These are phyloP conservation scores for Heliornis fulica DNA, from an alignment of 2,113 vertebrate genomes.

Conservation along the genomic window DNA sequence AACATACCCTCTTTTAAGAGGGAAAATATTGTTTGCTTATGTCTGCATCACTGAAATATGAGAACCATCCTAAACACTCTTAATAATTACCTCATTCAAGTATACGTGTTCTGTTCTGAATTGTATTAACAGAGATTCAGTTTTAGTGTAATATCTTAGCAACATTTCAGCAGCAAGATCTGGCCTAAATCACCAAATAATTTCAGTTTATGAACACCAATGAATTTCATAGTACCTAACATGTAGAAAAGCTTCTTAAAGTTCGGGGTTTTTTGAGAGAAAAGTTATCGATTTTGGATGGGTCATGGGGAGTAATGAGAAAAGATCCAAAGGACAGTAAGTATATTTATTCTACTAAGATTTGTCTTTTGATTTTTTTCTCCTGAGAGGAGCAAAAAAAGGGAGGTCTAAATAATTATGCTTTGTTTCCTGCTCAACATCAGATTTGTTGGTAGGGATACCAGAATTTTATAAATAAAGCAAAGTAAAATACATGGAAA, in stretches of 20 bases:
- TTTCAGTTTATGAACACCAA: not conserved
- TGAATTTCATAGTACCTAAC: not conserved
- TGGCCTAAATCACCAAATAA: not conserved
- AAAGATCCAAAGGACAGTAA: not conserved
- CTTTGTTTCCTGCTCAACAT: not conserved
- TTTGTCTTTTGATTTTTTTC: not conserved
- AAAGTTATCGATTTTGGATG: not conserved
- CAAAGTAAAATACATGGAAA: not conserved
- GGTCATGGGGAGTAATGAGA: not conserved
- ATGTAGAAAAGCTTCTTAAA: not conserved
- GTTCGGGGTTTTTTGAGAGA: not conserved
- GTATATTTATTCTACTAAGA: not conserved
- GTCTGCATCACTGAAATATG: not conserved
- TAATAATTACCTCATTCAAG: not conserved
- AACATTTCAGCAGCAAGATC: not conserved
- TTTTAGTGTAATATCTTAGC: not conserved
- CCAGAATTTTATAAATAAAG: not conserved
- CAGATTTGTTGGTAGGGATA: not conserved
- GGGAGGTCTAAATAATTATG: not conserved
- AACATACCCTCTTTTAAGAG: not conserved
- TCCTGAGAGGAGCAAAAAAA: not conserved
- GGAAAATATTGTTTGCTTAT: not conserved
- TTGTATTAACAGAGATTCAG: not conserved
- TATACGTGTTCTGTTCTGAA: not conserved
- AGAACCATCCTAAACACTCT: not conserved